phyloP scores from a whole-genome alignment of 2,797 vertebrate genomes.

The Enteromius anoplus region DNA sequence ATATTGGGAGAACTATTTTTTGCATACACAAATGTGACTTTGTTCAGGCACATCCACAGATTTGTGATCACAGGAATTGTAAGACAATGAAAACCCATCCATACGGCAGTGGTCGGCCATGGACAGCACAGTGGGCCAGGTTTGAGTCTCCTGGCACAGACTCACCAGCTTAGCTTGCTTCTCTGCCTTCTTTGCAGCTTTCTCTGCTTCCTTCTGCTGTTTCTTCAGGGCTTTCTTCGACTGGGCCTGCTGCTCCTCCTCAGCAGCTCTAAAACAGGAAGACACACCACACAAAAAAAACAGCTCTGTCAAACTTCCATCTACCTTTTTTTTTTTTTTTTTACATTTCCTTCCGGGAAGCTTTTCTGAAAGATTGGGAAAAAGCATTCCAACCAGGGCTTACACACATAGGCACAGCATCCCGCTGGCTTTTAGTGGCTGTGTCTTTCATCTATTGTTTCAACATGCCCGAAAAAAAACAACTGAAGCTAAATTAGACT shows the following conservation, averaged over 20 bases:
- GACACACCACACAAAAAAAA: constrained; percentile 65
- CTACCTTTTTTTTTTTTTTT: constrained; percentile 47
- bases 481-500: constrained; percentile 34
- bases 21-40: constrained; percentile 58
- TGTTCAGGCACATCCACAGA: constrained; percentile 73
- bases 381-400: constrained; percentile 21
- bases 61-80: constrained; percentile 72
- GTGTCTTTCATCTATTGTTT: constrained; percentile 46
- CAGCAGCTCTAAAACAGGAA: constrained; percentile 79
- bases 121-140: neutral
- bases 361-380: constrained; percentile 7
- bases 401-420: constrained; percentile 1
- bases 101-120: constrained; percentile 66
- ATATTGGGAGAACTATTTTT: neutral
- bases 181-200: constrained; percentile 85
- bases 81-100: constrained; percentile 71
- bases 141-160: constrained; percentile 42
- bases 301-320: constrained; percentile 74
- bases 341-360: constrained; percentile 25
- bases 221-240: constrained; percentile 85
- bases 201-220: constrained; percentile 86
- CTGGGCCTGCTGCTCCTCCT: constrained; percentile 80
- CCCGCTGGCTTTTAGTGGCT: constrained; percentile 1
- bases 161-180: constrained; percentile 80
- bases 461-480: constrained; percentile 8